Base-by-base conservation (phyloP, 2,797 vertebrate species). In the Argya squamiceps region DNA sequence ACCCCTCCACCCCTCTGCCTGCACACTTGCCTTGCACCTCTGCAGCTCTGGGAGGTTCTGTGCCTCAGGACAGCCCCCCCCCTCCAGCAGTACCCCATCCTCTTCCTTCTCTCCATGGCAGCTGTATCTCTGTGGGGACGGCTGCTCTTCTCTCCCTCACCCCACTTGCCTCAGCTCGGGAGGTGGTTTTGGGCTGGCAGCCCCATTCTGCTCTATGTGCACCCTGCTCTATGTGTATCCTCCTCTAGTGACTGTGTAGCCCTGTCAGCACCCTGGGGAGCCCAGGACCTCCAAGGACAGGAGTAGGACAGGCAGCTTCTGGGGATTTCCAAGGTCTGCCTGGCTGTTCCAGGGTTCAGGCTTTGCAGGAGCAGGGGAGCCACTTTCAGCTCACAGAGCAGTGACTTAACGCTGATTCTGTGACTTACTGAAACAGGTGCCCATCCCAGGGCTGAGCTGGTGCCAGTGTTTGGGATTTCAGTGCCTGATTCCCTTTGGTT, bases 71-170 rank as follows among this genome's bases (percentile, higher is more conserved):
- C 63, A 79, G 26, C 36, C 23, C 20, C 32, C 32, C 41, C 6
- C 10, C 19, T 24, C n/a, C n/a, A 34, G 30, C 74, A 77, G 50
- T 36, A 46, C 30, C 34, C 44, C 14, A 2, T 63, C 49, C 37
- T 75, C 58, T 68, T 62, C 15, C 46, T 58, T 34, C 55, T 71
- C 19, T 56, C 44, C 6, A 0, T 30, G 10, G 41, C 62, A 78
- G 77, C 60, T 3, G 0, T 37, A 9, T 50, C 50, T 46, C 41
- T 6, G 0, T 29, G 37, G 34, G 29, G 10, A 19, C 0, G 0
- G 37, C 37, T 41, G 41, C 71, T 81, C 58, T 67, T 44, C 41
- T 27, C 34, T 27, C 19, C 68, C 56, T 77, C 29, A 30, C 24
- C 20, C 47, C 39, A 3, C 26, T 65, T 1, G 1, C 50, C 4